Evolutionary conservation across 2,888 invertebrate species (phyloP).

Genomic region (Polylopha cassiicola): DNA sequence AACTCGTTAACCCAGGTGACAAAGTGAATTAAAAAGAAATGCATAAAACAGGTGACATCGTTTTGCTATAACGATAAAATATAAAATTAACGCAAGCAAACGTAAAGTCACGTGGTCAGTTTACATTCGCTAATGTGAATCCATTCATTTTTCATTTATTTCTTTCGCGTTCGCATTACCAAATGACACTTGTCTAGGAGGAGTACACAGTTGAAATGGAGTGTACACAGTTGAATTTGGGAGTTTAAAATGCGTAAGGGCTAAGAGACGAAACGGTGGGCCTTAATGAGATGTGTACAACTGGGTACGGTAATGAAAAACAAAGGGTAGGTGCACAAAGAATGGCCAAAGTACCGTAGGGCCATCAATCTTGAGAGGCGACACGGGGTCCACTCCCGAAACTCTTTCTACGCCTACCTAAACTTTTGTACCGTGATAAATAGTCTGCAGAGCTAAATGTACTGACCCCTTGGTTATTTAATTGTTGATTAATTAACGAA

Average conservation of each 20-base stretch:
- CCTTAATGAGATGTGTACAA: constrained; percentile 45
- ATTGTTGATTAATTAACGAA: constrained; percentile 36
- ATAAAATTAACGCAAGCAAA: too few relatives aligned
- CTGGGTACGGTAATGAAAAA: constrained; percentile 45
- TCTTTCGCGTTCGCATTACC: too few relatives aligned
- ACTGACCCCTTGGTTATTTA: constrained; percentile 35
- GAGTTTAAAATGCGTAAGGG: background rate
- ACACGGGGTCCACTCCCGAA: constrained; percentile 61
- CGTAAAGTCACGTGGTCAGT: too few relatives aligned
- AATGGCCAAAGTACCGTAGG: constrained; percentile 44
- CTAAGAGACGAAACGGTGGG: constrained; percentile 18
- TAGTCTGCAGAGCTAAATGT: constrained; percentile 49
- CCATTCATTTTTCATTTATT: too few relatives aligned
- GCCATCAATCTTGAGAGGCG: constrained; percentile 66
- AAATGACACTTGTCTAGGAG: too few relatives aligned
- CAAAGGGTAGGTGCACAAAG: constrained; percentile 44
- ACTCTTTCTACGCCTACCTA: constrained; percentile 49
- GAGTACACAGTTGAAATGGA: too few relatives aligned
- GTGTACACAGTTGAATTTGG: background rate
- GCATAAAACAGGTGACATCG: too few relatives aligned
- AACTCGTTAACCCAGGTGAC: too few relatives aligned
- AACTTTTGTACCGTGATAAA: constrained; percentile 67
- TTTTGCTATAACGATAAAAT: too few relatives aligned
- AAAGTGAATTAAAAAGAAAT: too few relatives aligned
- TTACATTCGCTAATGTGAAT: too few relatives aligned